Percentiles rank a stretch among this genome's conserved stretches.
Conservation (phyloP, 2,888 invertebrate genomes). For the Leucophenga maculata region DNA sequence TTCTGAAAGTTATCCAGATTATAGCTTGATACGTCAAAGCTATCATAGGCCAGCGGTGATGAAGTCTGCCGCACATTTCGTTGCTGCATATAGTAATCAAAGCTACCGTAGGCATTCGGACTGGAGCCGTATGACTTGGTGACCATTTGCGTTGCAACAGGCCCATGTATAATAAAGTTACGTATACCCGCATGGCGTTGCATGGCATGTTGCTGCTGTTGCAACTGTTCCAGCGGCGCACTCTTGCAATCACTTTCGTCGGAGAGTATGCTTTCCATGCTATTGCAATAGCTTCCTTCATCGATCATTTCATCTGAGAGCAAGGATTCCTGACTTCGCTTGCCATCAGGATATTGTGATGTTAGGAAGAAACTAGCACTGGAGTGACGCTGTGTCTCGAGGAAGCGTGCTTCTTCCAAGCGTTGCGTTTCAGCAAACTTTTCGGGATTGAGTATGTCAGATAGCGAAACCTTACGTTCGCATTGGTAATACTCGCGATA, state of each 20-base stretch:
- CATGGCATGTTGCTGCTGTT: conserved; percentile 73
- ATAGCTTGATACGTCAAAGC: conserved; percentile 72
- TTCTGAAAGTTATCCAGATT: conserved; percentile 60
- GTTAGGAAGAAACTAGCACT: conserved; percentile 88
- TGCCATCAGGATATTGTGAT: conserved; percentile 69
- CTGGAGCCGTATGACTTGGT: conserved; percentile 79
- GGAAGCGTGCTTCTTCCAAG: conserved; percentile 71
- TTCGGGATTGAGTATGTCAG: conserved; percentile 74
- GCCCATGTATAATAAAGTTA: conserved; percentile 67
- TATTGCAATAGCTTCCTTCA: conserved; percentile 80
- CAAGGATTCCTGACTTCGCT: conserved; percentile 84
- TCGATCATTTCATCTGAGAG: conserved; percentile 79
- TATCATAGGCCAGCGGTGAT: conserved; percentile 57
- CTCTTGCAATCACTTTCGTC: conserved; percentile 87
- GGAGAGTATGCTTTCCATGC: conserved; percentile 85
- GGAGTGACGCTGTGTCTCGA: conserved; percentile 78
- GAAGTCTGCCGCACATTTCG: conserved; percentile 46
- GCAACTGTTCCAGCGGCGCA: conserved; percentile 80
- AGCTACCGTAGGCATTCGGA: conserved; percentile 76
- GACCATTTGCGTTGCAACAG: conserved; percentile 70
- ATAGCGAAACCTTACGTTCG: conserved; percentile 76
- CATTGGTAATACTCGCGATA: conserved; percentile 74
- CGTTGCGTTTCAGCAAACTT: conserved; percentile 68
- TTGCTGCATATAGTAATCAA: conserved; percentile 74
- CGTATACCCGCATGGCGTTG: conserved; percentile 66